Percentiles rank a stretch among this genome's conserved stretches.
Conservation (phyloP, 2,888 invertebrate species). For the Agrochola litura region DNA sequence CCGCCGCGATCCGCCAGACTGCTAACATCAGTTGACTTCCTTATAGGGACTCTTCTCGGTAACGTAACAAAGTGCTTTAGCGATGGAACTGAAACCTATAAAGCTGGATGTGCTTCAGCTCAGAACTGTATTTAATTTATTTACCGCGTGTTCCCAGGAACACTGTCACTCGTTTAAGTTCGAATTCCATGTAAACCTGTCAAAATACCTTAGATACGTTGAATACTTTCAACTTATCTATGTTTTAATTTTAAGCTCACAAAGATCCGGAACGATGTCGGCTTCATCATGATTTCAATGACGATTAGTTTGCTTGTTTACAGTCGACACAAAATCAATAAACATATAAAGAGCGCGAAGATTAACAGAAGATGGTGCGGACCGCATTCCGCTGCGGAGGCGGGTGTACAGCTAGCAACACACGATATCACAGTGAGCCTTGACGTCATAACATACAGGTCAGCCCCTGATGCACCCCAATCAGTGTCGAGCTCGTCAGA, state of each 20-base stretch:
- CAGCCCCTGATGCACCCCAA: neutral
- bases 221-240: neutral
- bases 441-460: neutral
- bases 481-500: conserved; percentile 9
- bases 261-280: no score
- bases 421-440: no score
- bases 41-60: conserved; percentile 52
- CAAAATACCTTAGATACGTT: neutral
- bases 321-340: neutral
- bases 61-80: conserved; percentile 29
- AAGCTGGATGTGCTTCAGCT: conserved; percentile 2
- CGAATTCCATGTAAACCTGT: neutral
- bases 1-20: conserved; percentile 52
- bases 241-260: neutral
- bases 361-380: neutral
- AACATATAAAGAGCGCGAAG: neutral
- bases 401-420: neutral
- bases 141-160: neutral
- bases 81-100: neutral
- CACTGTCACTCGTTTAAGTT: neutral
- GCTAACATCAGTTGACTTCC: conserved; percentile 57
- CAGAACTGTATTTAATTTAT: conserved; percentile 1
- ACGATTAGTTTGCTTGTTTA: neutral
- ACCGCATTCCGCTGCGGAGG: neutral
- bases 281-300: neutral